Conservation (phyloP, 1,140 invertebrate genomes). For the Bombyx mandarina region DNA sequence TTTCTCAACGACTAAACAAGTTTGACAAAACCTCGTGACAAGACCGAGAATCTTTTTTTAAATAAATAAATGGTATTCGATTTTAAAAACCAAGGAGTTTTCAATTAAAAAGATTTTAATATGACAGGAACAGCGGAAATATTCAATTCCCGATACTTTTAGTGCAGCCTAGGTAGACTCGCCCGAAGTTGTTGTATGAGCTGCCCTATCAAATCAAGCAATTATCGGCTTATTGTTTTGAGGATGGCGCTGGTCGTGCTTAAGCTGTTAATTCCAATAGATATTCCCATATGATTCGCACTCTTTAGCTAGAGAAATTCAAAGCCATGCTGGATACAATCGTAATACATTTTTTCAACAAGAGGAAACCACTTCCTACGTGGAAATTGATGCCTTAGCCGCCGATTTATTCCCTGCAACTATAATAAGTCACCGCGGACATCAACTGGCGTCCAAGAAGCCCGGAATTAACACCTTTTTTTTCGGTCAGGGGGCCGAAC, state of each 20-base stretch:
- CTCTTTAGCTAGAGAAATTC: slow-evolving; percentile 11
- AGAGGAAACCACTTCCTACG: background rate
- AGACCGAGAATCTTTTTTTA: too few relatives aligned
- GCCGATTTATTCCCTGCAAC: background rate
- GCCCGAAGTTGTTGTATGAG: slow-evolving; percentile 13
- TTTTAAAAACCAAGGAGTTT: too few relatives aligned
- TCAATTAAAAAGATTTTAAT: too few relatives aligned
- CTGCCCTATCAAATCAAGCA: slow-evolving; percentile 12
- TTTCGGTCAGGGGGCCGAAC: too few relatives aligned
- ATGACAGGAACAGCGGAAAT: too few relatives aligned
- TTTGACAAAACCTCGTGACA: too few relatives aligned
- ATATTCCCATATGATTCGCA: slow-evolving; percentile 12
- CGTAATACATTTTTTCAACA: background rate
- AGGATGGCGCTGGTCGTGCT: slow-evolving; percentile 13
- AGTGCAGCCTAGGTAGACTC: background rate
- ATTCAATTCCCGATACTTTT: too few relatives aligned
- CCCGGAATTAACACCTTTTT: slow-evolving; percentile 10
- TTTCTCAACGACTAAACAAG: too few relatives aligned
- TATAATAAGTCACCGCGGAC: slow-evolving; percentile 9
- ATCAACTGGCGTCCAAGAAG: slow-evolving; percentile 13
- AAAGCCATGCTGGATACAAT: background rate
- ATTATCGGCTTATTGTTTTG: slow-evolving; percentile 11
- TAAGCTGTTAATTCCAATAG: slow-evolving; percentile 15
- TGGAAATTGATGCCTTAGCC: too few relatives aligned
- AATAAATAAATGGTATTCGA: too few relatives aligned